A percentile compares a stretch with the other conserved stretches of the same genome.
Evolutionary conservation across 2,113 vertebrate species (phyloP).

Genomic region (Chiloscyllium plagiosum): DNA sequence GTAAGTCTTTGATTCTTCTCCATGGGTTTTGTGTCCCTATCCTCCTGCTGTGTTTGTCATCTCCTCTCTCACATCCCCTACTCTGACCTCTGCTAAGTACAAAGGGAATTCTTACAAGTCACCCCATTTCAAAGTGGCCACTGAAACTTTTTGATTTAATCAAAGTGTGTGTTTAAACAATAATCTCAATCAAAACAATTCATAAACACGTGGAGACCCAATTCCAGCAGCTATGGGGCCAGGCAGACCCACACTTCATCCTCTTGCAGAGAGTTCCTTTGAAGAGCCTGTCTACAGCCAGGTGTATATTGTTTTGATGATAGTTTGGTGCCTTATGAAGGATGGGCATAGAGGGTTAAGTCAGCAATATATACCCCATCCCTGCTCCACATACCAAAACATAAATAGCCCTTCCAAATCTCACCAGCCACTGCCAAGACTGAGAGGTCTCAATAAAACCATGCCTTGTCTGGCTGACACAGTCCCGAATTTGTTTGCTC

Average conservation of each 20-base stretch:
- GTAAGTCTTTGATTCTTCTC: background rate
- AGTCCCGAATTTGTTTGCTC: slow-evolving; percentile 35
- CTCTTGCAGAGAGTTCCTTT: background rate
- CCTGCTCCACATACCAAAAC: slow-evolving; percentile 38
- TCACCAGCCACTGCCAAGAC: no score
- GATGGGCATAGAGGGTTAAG: background rate
- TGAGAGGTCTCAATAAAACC: slow-evolving; percentile 21
- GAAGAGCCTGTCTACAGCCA: background rate
- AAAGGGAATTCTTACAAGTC: background rate
- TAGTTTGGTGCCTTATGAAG: slow-evolving; percentile 30
- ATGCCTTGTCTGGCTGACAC: slow-evolving; percentile 34
- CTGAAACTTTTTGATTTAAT: background rate
- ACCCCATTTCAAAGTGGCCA: background rate
- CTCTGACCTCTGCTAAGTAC: background rate
- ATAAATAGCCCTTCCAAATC: slow-evolving; percentile 55
- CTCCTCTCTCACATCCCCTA: background rate
- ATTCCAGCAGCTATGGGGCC: background rate
- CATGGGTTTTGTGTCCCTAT: background rate
- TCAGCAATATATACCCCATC: background rate
- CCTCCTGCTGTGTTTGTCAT: background rate
- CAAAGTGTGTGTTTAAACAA: background rate
- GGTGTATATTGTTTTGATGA: background rate
- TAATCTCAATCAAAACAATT: background rate
- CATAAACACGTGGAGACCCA: background rate
- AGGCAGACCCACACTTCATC: background rate